Base-by-base conservation (phyloP, 2,888 invertebrate genomes). In the Clusia tigrina region DNA sequence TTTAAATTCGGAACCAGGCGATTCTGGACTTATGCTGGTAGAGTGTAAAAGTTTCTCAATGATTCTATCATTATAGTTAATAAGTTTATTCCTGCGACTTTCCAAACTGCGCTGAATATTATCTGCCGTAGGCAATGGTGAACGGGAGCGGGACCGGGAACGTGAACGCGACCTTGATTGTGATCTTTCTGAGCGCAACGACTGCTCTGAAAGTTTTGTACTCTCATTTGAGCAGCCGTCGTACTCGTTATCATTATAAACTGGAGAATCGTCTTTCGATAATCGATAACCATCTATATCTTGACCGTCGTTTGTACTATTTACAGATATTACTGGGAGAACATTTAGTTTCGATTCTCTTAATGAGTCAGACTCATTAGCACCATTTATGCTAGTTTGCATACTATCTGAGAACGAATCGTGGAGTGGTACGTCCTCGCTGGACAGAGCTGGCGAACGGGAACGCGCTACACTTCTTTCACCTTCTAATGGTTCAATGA, bases 81-180 rank as follows among this genome's bases (percentile, higher is more conserved):
- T 69, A 18, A 54, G 56, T 46, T 65, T 68, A 20, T 54, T 46
- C 5, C 68, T 66, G 1, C 67, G 64, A 2, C 38, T 38, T 22
- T 66, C 60, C 25, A 70, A 53, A 1, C 78, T 76, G n/a, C 72
- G 72, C 5, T 68, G 64, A 2, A 78, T 68, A 25, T 78, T 78
- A 10, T 71, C 74, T 1, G 76, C 55, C 0, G 76, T 76, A 18
- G 78, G 78, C 55, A 78, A 51, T 0, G 78, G 78, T 0, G 78
- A 78, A 1, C 72, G 71, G 1, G 74, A 74, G 1, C 71, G 68
- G 1, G 74, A 75, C 2, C 71, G 66, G 2, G 71, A 70, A 18
- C 61, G 64, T 1, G 65, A 60, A 24, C 65, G 66, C 15, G 76
- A 73, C 3, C 69, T 69, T 0, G 76, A 74, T 2, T 73, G 74